Base-by-base conservation (phyloP, 1,140 invertebrate species). In the Chelonus insularis region DNA sequence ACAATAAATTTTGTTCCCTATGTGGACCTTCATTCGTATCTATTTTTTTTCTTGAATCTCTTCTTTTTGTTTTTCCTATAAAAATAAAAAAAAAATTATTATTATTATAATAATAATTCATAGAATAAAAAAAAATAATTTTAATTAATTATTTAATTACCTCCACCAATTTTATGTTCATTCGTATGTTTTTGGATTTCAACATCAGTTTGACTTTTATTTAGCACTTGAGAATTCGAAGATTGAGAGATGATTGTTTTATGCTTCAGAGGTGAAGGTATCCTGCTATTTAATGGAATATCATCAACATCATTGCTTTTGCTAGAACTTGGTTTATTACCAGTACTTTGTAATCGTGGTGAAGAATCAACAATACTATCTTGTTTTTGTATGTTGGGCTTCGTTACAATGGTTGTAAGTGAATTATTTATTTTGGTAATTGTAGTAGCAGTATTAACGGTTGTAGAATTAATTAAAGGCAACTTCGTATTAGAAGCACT, bases 41-140 rank as follows among this genome's bases (percentile, higher is more conserved):
- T 3, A 73, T 65, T 66, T 86, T 86, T 64, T 82, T 84, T 71
- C 82, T 83, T 48, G 80, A 81, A 69, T 83, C 82, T 72, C 81
- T 78, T 79, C 82, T 83, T 63, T 84, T 84, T 48, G 79, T 82
- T 72, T 82, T 82, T 12, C 78, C 78, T 81, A 43, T 1, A 68
- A 70, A 57, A 67, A 57, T 32, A 60, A 60, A 3, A 43, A 45
- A 5, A 43, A 11, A 11, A 57, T 36, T n/a, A n/a, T n/a, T n/a
- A n/a, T n/a, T n/a, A n/a, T n/a, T n/a, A n/a, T n/a, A n/a, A n/a
- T 50, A 9, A 43, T 43, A 1, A 34, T n/a, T 43, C n/a, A 43
- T 34, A 8, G 39, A 4, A 6, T n/a, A 41, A 9, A 48, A 14
- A 43, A 43, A 43, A 16, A 43, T 43, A 16, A 43, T 2, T 14